A percentile compares a stretch with the other conserved stretches of the same genome.
Conservation (phyloP, 2,113 vertebrate genomes). For the Neolamprologus sp. region DNA sequence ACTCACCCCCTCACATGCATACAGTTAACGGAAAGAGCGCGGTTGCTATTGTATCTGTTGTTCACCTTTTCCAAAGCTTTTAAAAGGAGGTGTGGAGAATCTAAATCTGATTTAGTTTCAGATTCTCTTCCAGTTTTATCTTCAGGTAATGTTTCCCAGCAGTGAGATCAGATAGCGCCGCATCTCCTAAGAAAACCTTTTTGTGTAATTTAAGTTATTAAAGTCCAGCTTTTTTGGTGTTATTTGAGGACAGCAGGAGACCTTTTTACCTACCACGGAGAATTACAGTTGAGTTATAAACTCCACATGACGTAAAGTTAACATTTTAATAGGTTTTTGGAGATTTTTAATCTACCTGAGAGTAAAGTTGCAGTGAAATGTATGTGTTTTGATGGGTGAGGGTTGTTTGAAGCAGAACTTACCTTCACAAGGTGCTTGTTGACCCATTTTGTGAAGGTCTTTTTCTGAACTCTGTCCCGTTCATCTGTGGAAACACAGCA, state of each 20-base stretch:
- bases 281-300: neutral
- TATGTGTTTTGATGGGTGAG: neutral
- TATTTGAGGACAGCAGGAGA: neutral
- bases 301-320: neutral
- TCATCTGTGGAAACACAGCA: conserved; percentile 72
- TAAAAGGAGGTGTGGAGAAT: neutral
- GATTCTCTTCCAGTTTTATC: neutral
- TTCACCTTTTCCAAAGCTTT: neutral
- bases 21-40: neutral
- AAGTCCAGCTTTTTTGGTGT: neutral
- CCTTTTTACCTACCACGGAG: neutral
- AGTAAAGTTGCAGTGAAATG: neutral
- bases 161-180: neutral
- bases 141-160: neutral
- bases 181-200: neutral
- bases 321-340: neutral
- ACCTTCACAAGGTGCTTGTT: conserved; percentile 93
- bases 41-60: neutral
- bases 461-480: conserved; percentile 87
- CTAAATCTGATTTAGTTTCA: neutral
- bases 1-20: neutral
- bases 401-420: neutral
- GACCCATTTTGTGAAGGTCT: conserved; percentile 94
- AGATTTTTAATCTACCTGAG: neutral
- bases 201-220: neutral